Base-by-base conservation (phyloP, 23 tunicate species). In the Trididemnum miniatum region DNA sequence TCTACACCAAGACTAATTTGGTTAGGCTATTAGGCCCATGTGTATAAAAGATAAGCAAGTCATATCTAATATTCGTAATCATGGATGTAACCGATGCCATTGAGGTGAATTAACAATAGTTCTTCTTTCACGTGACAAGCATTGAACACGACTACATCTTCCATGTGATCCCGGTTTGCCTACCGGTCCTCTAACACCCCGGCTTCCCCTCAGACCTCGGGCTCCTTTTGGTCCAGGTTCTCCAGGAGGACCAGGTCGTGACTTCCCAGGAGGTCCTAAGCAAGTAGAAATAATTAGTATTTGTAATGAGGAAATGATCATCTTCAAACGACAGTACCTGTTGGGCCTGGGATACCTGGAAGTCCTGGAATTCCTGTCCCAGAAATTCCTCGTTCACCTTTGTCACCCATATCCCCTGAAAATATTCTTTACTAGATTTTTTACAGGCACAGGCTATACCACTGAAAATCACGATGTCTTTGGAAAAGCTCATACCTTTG, bases 401-500 rank as follows among this genome's bases (percentile, higher is more conserved):
- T 81, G 80, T 86, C 84, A 3, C 90, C 90, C 23, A 85, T 65
- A 5, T 5, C 69, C 40, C 89, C 89, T 85, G 35, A 36, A 44
- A 29, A n/a, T n/a, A n/a, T 49, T 49, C 15, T 18, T 49, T 9
- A 12, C 57, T 49, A 49, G 18, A 49, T 49, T 49, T 49, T 49
- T 9, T 9, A 49, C 57, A 9, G 57, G 12, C 18, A 9, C 12
- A 18, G 18, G 15, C 12, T 12, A 49, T 49, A 49, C 12, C 12
- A 49, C 57, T 9, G 57, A 18, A 49, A 18, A 49, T 9, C 15
- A 49, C 12, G 18, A 49, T 49, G 18, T 18, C 12, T 49, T 12
- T 49, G 18, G 62, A 83, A n/a, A n/a, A n/a, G n/a, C n/a, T n/a
- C n/a, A n/a, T n/a, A 89, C 94, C 94, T 79, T 54, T 83, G 18